Conservation (phyloP, 2,888 invertebrate genomes). For the Limnephilus auricula region DNA sequence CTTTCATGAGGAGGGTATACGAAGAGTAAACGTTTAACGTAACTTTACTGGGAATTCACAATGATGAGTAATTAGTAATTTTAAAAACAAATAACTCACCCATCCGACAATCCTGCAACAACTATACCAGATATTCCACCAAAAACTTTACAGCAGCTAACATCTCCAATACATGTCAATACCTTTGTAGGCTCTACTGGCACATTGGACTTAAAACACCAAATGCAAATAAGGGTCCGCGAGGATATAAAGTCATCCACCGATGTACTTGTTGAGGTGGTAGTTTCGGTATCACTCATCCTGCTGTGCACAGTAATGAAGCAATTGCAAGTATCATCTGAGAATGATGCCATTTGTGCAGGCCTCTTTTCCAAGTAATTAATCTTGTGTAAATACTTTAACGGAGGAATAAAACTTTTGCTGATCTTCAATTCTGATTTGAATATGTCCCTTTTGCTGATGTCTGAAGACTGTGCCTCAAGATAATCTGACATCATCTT, state of each 20-base stretch:
- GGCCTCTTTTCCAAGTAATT: constrained; percentile 67
- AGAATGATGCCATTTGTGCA: constrained; percentile 70
- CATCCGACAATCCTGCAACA: constrained; percentile 73
- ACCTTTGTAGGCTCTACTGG: constrained; percentile 54
- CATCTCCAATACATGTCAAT: constrained; percentile 72
- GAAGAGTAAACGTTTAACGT: too few species aligned
- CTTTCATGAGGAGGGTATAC: neutral
- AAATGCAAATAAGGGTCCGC: constrained; percentile 55
- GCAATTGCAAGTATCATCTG: constrained; percentile 68
- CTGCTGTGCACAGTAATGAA: constrained; percentile 56
- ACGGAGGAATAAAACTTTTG: constrained; percentile 71
- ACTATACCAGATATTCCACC: constrained; percentile 73
- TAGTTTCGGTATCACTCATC: neutral
- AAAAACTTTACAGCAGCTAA: constrained; percentile 70
- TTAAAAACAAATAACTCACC: constrained; percentile 69
- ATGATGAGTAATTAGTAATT: neutral
- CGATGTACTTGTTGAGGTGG: neutral
- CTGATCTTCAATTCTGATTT: constrained; percentile 72
- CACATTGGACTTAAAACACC: constrained; percentile 69
- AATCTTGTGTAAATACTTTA: constrained; percentile 67
- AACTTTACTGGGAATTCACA: neutral
- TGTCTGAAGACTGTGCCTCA: constrained; percentile 28
- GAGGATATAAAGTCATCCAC: constrained; percentile 27
- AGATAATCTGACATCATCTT: constrained; percentile 51
- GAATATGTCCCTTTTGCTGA: constrained; percentile 5